Percentiles rank a stretch among this genome's conserved stretches.
Conservation (phyloP, 2,113 vertebrate genomes). For the Ariopsis seemanni region DNA sequence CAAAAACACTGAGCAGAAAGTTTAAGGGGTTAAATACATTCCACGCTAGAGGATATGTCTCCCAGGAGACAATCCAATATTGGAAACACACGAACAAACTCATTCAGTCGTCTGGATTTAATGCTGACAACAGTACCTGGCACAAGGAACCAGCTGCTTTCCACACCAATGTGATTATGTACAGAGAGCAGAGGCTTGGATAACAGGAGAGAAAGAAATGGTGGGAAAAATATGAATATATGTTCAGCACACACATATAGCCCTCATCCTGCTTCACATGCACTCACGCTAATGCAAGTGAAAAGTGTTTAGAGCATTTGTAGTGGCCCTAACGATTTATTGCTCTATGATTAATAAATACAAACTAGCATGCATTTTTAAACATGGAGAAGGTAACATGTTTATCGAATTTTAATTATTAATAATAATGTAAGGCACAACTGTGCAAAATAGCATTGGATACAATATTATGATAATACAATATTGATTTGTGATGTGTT, state of each 20-base stretch:
- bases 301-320: neutral
- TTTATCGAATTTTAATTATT: neutral
- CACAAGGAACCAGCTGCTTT: conserved; percentile 42
- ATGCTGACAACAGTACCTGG: conserved; percentile 43
- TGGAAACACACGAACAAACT: neutral
- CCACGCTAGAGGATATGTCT: conserved; percentile 55
- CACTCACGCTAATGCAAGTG: neutral
- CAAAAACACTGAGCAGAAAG: neutral
- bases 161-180: conserved; percentile 25
- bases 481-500: neutral
- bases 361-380: neutral
- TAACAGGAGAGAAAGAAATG: conserved; percentile 8
- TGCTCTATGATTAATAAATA: conserved; percentile 22
- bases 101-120: conserved; percentile 21
- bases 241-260: neutral
- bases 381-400: neutral
- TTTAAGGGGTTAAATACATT: neutral
- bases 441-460: neutral
- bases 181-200: neutral
- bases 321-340: neutral
- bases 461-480: neutral
- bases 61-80: conserved; percentile 23
- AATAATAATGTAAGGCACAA: neutral
- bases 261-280: too few relatives aligned
- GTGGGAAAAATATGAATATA: neutral